Percentiles rank a stretch among this genome's conserved stretches.
Conservation (phyloP, 2,113 vertebrate species). For the Tyto alba region DNA sequence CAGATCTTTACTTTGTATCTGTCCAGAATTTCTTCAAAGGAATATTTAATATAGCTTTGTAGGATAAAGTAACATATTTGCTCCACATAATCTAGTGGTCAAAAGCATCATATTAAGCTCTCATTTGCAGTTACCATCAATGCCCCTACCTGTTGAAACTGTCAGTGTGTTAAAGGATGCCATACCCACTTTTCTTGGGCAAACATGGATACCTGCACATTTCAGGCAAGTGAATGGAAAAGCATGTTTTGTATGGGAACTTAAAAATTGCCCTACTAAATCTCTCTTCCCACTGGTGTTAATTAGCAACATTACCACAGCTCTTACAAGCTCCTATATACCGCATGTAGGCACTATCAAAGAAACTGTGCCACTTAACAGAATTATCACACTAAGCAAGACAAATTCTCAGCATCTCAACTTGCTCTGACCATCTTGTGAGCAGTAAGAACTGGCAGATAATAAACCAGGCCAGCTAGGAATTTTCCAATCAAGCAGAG, state of each 20-base stretch:
- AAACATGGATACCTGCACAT: not conserved
- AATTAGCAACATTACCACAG: not conserved
- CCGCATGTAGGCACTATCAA: accelerated
- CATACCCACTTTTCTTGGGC: not conserved
- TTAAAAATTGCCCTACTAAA: not conserved
- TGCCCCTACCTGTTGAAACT: not conserved
- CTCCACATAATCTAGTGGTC: not conserved
- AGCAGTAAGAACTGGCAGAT: not conserved
- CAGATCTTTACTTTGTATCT: not conserved
- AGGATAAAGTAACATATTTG: not conserved
- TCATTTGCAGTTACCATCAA: not conserved
- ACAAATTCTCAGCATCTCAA: not conserved
- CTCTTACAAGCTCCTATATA: not conserved
- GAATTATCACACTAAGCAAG: not conserved
- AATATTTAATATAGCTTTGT: not conserved
- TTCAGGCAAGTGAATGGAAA: not conserved
- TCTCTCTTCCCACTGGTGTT: not conserved
- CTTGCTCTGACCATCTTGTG: not conserved
- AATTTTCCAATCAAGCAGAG: not conserved
- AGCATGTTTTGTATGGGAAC: not conserved
- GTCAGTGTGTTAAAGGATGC: not conserved
- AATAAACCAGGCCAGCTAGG: not conserved
- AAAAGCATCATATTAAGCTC: not conserved
- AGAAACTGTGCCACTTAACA: not conserved
- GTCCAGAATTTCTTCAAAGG: not conserved